Evolutionary conservation across 2,113 vertebrate species (phyloP).

Genomic region (Dendrocopos noguchii): DNA sequence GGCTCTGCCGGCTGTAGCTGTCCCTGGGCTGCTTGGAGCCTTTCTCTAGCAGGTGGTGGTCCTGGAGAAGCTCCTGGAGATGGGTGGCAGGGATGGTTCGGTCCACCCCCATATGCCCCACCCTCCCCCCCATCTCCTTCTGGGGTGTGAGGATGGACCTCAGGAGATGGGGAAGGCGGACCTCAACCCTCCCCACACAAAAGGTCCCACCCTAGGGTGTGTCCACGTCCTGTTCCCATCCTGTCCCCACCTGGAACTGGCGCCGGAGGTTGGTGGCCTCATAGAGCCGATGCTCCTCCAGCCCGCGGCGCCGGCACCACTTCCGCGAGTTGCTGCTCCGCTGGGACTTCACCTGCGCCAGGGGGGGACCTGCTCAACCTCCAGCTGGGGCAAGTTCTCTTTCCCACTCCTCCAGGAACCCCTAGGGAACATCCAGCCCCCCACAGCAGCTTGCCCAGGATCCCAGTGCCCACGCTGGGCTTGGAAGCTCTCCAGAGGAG

Average conservation of each 20-base stretch:
- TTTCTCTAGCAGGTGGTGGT: conserved; percentile 80
- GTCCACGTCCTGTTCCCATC: background rate
- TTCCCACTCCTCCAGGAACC: too few species aligned
- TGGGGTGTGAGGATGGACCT: background rate
- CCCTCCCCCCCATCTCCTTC: too few species aligned
- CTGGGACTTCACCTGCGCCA: conserved; percentile 84
- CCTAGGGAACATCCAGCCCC: too few species aligned
- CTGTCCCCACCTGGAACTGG: conserved; percentile 84
- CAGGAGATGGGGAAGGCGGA: background rate
- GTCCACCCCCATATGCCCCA: too few species aligned
- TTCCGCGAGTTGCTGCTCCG: conserved; percentile 77
- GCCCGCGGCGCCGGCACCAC: conserved; percentile 87
- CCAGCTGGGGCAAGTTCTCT: too few species aligned
- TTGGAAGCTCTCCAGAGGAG: too few species aligned
- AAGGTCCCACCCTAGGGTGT: background rate
- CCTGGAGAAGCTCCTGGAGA: conserved; percentile 78
- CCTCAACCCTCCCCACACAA: too few species aligned
- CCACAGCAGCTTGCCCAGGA: too few species aligned
- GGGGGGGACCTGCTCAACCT: too few species aligned
- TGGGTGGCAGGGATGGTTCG: too few species aligned
- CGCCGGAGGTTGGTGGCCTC: conserved; percentile 90
- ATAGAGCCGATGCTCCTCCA: conserved; percentile 93
- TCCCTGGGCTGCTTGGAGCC: background rate
- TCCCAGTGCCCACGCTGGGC: too few species aligned
- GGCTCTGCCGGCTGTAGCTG: conserved; percentile 74